Conservation (phyloP, 1,140 invertebrate genomes). For the Rhopalosiphum maidis region DNA sequence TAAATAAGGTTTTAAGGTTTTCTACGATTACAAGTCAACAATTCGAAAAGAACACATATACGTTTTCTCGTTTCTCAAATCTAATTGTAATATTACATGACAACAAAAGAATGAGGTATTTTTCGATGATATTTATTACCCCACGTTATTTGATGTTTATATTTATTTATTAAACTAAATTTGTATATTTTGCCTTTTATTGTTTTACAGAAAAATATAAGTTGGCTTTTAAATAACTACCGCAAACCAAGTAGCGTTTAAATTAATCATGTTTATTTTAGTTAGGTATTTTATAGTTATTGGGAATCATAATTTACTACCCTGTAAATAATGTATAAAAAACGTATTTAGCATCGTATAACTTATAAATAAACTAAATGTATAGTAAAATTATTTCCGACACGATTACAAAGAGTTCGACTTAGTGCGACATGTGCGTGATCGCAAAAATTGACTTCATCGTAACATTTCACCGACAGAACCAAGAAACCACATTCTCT, state of each 20-base stretch:
- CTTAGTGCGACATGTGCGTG: background rate
- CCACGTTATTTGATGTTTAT: background rate
- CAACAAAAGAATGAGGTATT: slow-evolving; percentile 27
- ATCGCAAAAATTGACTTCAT: background rate
- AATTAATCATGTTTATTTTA: background rate
- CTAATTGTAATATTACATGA: background rate
- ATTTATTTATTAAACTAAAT: background rate
- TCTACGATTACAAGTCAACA: background rate
- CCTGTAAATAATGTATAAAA: background rate
- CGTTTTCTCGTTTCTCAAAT: slow-evolving; percentile 2
- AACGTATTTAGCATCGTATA: background rate
- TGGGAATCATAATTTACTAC: background rate
- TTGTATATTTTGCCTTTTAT: background rate
- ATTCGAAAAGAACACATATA: slow-evolving; percentile 17
- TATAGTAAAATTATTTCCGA: background rate
- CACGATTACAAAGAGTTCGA: background rate
- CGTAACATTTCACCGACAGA: background rate
- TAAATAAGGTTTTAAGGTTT: too few species aligned
- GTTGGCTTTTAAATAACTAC: background rate
- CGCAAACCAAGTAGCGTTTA: background rate
- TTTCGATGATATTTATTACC: background rate
- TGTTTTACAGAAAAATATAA: background rate
- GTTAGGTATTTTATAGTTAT: background rate
- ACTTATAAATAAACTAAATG: background rate
- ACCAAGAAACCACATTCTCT: background rate